Percentiles rank a stretch among this genome's conserved stretches.
Conservation (phyloP, 2,113 vertebrate species). For the Cervus canadensis region DNA sequence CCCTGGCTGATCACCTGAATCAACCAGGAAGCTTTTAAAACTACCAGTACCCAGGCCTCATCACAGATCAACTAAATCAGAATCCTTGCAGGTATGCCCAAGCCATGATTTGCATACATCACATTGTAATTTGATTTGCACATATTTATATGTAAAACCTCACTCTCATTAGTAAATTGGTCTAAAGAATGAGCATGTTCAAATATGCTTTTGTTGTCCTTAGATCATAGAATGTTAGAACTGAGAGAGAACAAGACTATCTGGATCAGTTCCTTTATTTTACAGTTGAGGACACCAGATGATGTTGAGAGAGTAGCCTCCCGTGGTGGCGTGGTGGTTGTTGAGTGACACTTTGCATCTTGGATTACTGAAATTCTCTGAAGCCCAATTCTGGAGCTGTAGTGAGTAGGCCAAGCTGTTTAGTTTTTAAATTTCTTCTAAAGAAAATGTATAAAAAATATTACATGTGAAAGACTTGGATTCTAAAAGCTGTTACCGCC, state of each 20-base stretch:
- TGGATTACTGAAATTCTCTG: background rate
- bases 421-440: constrained; percentile 8
- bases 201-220: background rate
- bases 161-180: background rate
- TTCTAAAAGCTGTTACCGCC: constrained; percentile 13
- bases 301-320: background rate
- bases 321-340: background rate
- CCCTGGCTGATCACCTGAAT: background rate
- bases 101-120: background rate
- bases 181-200: background rate
- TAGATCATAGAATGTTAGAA: background rate
- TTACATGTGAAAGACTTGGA: background rate
- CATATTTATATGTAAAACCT: background rate
- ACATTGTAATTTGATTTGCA: background rate
- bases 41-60: background rate
- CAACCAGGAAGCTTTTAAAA: constrained; percentile 13
- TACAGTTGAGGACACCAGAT: background rate
- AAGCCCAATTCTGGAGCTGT: background rate
- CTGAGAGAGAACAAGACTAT: background rate
- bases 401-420: background rate
- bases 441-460: background rate
- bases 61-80: background rate
- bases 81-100: background rate
- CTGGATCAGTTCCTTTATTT: background rate
- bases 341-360: background rate